Percentiles rank a stretch among this genome's conserved stretches.
Conservation (phyloP, 2,888 invertebrate species). For the Ernsta delagoae region DNA sequence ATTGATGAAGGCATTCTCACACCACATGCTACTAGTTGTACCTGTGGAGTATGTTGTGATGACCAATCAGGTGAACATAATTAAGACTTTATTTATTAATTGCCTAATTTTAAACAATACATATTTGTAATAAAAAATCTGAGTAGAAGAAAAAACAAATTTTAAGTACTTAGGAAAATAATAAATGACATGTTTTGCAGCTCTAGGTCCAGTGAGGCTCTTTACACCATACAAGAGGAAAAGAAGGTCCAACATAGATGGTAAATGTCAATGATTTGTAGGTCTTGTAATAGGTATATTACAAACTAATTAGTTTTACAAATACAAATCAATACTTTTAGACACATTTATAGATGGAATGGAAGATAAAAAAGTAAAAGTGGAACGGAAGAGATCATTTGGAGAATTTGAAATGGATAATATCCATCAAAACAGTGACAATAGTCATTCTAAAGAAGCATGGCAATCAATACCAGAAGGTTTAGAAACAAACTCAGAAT, state of each 20-base stretch:
- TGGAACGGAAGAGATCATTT: constrained; percentile 72
- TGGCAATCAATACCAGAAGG: constrained; percentile 89
- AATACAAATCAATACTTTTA: background rate
- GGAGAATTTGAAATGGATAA: constrained; percentile 86
- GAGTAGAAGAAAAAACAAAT: too few species aligned
- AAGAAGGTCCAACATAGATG: constrained; percentile 79
- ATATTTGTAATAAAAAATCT: too few species aligned
- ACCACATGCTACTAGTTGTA: constrained; percentile 98
- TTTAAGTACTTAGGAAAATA: too few species aligned
- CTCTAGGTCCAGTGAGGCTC: constrained; percentile 95
- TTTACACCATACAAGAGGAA: constrained; percentile 97
- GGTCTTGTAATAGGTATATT: background rate
- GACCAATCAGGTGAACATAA: constrained; percentile 87
- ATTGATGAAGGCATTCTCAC: constrained; percentile 96
- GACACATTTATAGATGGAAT: constrained; percentile 21
- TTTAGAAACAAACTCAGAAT: constrained; percentile 81
- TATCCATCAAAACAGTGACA: constrained; percentile 68
- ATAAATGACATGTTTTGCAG: too few species aligned
- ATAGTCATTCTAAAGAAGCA: constrained; percentile 82
- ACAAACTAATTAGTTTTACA: too few species aligned
- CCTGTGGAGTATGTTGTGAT: constrained; percentile 97
- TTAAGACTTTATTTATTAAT: too few species aligned
- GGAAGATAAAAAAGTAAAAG: constrained; percentile 72
- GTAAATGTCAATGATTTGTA: background rate
- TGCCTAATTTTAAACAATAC: background rate